Evolutionary conservation across 2,888 invertebrate genomes (phyloP), one percentile per base, ranked within the genome.

Genomic region (Agriotes lineatus): DNA sequence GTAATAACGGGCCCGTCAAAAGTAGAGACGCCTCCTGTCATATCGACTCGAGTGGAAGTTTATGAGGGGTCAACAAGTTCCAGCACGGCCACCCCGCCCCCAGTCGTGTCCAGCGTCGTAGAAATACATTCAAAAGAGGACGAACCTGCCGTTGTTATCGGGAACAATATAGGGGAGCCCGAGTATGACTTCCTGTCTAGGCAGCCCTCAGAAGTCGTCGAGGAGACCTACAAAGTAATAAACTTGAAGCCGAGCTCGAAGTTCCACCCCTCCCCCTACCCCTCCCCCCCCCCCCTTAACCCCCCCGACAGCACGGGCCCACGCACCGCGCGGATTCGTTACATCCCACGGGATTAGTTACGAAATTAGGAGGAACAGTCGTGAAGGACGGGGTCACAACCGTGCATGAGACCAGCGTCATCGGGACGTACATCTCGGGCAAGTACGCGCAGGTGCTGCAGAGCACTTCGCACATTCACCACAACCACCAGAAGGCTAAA

Each of bases 391-490:
- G 95, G 1, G 85, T 91, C 1, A 95, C 95, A 3, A 95, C 95
- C 0, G 90, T 95, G 4, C 93, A 94, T 80, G 95, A 95, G 84
- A 95, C 95, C 0, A 93, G 93, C 81, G 94, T 96, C n/a, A 92
- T 95, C 76, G 93, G 96, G 20, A 95, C 96, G 2, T 93, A 91
- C 80, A 93, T 95, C 77, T 92, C 93, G 54, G 94, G 94, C 37
- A 95, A 95, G 85, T 95, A 96, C 82, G 95, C 95, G 1, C 95
- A 96, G 85, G 92, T 93, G 7, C 85, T 95, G 25, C 94, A 94
- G 79, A 94, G 94, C 78, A 92, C 93, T 39, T 93, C 95, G 0
- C 91, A 90, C 79, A 85, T 92, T 37, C 83, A 90, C 66, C 87
- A 87, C 72, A 80, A 80, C 61, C 78, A 77, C 10, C 80, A 80